Evolutionary conservation across 2,888 invertebrate genomes (phyloP).

Genomic region (Microchrysa polita): DNA sequence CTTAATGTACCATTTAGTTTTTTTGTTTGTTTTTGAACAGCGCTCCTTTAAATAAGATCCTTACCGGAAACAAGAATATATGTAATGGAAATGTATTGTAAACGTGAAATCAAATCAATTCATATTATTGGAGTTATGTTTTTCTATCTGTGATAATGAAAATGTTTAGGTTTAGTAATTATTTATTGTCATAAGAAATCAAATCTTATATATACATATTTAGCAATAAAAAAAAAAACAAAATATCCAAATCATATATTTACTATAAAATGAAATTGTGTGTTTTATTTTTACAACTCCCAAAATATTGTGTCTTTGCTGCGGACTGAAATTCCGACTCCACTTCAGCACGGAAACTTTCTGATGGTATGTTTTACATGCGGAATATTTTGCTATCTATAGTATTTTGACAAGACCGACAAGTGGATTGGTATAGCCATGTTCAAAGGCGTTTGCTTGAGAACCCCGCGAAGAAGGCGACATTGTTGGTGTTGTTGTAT

Average conservation of each 20-base stretch:
- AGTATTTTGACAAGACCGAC: too few relatives aligned
- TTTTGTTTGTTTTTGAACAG: too few relatives aligned
- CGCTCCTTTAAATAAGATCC: constrained; percentile 26
- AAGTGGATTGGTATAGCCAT: too few relatives aligned
- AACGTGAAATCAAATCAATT: neutral
- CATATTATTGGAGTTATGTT: constrained; percentile 40
- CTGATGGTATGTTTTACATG: too few relatives aligned
- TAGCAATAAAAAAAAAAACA: constrained; percentile 44
- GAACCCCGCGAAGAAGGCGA: too few relatives aligned
- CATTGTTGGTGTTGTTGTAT: too few relatives aligned
- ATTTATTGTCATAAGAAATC: constrained; percentile 41
- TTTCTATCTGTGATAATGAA: constrained; percentile 43
- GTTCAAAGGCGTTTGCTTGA: too few relatives aligned
- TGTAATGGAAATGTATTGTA: neutral
- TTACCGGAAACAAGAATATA: too few relatives aligned
- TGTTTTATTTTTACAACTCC: neutral
- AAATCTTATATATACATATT: constrained; percentile 20
- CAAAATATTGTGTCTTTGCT: too few relatives aligned
- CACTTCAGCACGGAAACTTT: too few relatives aligned
- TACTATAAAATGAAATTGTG: constrained; percentile 22
- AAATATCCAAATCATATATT: constrained; percentile 37
- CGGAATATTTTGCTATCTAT: too few relatives aligned
- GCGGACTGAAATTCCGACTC: too few relatives aligned
- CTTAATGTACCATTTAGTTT: constrained; percentile 27
- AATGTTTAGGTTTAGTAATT: constrained; percentile 40